A percentile compares a stretch with the other conserved stretches of the same genome.
Evolutionary conservation across 2,888 invertebrate species (phyloP).

Genomic region (Saturnia pavonia): DNA sequence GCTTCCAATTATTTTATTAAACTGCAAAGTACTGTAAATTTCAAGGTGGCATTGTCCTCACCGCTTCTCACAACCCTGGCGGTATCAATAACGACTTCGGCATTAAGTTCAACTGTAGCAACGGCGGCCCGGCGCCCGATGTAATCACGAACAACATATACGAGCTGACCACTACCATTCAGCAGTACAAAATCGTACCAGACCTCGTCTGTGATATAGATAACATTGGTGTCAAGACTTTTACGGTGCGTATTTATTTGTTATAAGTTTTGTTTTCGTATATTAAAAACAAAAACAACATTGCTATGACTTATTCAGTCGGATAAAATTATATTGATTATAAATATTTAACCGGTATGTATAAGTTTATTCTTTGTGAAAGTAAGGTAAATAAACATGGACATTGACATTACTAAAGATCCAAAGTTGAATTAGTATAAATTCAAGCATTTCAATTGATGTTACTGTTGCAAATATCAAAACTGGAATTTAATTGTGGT

Average conservation of each 20-base stretch:
- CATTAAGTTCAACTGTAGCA: conserved; percentile 98
- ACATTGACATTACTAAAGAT: too few relatives aligned
- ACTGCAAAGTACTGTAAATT: not conserved
- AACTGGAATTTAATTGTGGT: too few relatives aligned
- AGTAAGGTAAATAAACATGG: too few relatives aligned
- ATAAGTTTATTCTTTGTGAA: too few relatives aligned
- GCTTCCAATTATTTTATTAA: not conserved
- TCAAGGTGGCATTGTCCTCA: conserved; percentile 96
- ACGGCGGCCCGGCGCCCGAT: conserved; percentile 98
- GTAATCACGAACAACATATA: conserved; percentile 93
- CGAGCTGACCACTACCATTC: conserved; percentile 88
- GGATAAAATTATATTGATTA: too few relatives aligned
- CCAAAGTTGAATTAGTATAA: too few relatives aligned
- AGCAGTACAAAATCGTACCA: conserved; percentile 90
- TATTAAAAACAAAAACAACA: too few relatives aligned
- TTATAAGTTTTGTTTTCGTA: conserved; percentile 13
- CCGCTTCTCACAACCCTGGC: conserved; percentile 99
- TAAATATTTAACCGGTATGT: too few relatives aligned
- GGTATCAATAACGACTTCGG: conserved; percentile 99
- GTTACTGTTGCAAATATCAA: too few relatives aligned
- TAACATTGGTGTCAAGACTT: conserved; percentile 85
- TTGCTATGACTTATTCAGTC: too few relatives aligned
- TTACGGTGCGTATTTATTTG: conserved; percentile 62
- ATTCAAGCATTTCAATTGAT: too few relatives aligned
- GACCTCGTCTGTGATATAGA: conserved; percentile 89